Conservation (phyloP, 1,140 invertebrate genomes). For the Psilanteris sp. region DNA sequence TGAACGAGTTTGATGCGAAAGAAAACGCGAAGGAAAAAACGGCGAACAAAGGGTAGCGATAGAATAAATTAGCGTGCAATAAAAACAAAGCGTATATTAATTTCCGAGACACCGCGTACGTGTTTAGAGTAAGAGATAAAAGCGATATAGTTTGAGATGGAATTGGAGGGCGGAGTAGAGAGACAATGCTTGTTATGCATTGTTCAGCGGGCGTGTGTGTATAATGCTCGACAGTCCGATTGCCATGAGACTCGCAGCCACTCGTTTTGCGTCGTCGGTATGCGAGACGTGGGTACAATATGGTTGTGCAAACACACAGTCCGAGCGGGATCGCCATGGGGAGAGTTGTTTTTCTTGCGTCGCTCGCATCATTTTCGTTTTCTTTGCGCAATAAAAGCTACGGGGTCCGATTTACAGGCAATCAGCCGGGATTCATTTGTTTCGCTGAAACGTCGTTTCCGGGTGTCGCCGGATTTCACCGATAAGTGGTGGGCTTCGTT, state of each 20-base stretch:
- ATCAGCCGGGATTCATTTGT: conserved; percentile 30
- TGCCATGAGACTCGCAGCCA: conserved; percentile 32
- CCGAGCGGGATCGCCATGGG: conserved; percentile 5
- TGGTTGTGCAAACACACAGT: conserved; percentile 22
- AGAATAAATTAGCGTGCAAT: conserved; percentile 40
- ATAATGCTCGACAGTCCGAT: conserved; percentile 31
- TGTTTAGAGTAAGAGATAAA: conserved; percentile 67
- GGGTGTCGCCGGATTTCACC: conserved; percentile 7
- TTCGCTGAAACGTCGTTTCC: conserved; percentile 13
- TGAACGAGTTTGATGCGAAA: background rate
- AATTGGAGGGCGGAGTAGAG: conserved; percentile 70
- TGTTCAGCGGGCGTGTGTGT: conserved; percentile 63
- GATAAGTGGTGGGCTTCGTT: conserved; percentile 25
- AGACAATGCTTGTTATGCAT: conserved; percentile 75
- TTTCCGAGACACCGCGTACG: conserved; percentile 33
- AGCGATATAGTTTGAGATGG: conserved; percentile 65
- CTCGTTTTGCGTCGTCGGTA: conserved; percentile 27
- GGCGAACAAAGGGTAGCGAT: conserved; percentile 26
- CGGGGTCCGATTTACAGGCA: conserved; percentile 43
- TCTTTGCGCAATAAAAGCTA: conserved; percentile 46
- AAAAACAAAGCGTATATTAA: conserved; percentile 45
- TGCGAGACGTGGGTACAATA: conserved; percentile 46
- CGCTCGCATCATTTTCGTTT: conserved; percentile 40
- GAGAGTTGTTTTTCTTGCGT: conserved; percentile 8
- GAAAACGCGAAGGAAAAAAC: conserved; percentile 1